phyloP scores from a whole-genome alignment of 2,888 invertebrate species.

The Chironomus riparius region DNA sequence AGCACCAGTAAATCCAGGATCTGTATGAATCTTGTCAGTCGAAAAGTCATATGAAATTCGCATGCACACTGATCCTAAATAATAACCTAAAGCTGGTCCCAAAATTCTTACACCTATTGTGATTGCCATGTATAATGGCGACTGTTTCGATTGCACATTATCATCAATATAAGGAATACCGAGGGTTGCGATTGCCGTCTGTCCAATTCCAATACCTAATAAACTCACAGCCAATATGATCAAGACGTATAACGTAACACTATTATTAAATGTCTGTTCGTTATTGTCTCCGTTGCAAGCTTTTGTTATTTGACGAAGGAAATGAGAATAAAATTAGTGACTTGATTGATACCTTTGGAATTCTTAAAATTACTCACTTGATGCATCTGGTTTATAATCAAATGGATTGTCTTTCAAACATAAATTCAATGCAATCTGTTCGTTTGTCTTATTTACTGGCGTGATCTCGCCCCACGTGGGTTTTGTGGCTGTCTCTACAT shows the following conservation, averaged over 20 bases:
- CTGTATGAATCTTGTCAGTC: conserved; percentile 65
- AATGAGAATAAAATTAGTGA: conserved; percentile 44
- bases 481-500: background rate
- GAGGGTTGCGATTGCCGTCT: conserved; percentile 84
- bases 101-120: conserved; percentile 86
- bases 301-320: conserved; percentile 41
- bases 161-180: conserved; percentile 92
- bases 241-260: conserved; percentile 54
- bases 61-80: conserved; percentile 81
- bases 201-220: conserved; percentile 82
- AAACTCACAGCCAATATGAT: conserved; percentile 82
- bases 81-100: conserved; percentile 83
- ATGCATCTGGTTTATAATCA: background rate
- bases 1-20: conserved; percentile 90
- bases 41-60: conserved; percentile 76
- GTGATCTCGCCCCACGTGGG: background rate
- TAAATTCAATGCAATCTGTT: conserved; percentile 38
- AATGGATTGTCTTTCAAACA: conserved; percentile 34
- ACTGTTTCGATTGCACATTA: conserved; percentile 85
- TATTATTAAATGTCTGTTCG: background rate
- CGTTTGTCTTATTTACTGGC: conserved; percentile 27
- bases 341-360: too few species aligned
- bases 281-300: background rate
- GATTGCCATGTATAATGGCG: conserved; percentile 86
- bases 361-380: background rate